phyloP scores from a whole-genome alignment of 2,113 vertebrate genomes.

The Brienomyrus brachyistius region DNA sequence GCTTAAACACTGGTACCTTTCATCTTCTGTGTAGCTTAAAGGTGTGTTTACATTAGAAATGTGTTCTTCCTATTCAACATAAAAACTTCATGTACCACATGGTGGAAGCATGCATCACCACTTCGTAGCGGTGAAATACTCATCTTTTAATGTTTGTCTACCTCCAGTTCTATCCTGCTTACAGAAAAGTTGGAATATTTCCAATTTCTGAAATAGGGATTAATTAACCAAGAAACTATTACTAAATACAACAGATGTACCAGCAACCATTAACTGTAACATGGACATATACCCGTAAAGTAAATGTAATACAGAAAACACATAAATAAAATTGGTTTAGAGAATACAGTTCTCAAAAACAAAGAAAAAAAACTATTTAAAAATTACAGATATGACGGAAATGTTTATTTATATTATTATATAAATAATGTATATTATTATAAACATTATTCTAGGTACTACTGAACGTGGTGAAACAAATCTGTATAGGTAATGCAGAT shows the following conservation, averaged over 20 bases:
- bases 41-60: slow-evolving; percentile 75
- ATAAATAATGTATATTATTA: no score
- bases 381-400: background rate
- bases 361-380: background rate
- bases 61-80: slow-evolving; percentile 53
- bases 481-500: background rate
- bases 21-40: slow-evolving; percentile 79
- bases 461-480: background rate
- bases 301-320: slow-evolving; percentile 47
- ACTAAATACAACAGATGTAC: slow-evolving; percentile 67
- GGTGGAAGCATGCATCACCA: background rate
- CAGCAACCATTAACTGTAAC: slow-evolving; percentile 40
- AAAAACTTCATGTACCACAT: slow-evolving; percentile 28
- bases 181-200: background rate
- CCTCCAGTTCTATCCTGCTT: background rate
- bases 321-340: background rate
- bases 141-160: background rate
- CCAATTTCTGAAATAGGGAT: slow-evolving; percentile 50
- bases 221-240: slow-evolving; percentile 56
- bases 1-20: slow-evolving; percentile 85
- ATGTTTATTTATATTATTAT: no score
- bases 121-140: background rate
- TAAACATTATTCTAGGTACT: background rate
- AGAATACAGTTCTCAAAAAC: background rate
- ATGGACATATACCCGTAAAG: slow-evolving; percentile 46